Percentiles rank a stretch among this genome's conserved stretches.
These are phyloP conservation scores for Lottia scabra DNA, from an alignment of 2,888 invertebrate species.

Conservation along the genomic window DNA sequence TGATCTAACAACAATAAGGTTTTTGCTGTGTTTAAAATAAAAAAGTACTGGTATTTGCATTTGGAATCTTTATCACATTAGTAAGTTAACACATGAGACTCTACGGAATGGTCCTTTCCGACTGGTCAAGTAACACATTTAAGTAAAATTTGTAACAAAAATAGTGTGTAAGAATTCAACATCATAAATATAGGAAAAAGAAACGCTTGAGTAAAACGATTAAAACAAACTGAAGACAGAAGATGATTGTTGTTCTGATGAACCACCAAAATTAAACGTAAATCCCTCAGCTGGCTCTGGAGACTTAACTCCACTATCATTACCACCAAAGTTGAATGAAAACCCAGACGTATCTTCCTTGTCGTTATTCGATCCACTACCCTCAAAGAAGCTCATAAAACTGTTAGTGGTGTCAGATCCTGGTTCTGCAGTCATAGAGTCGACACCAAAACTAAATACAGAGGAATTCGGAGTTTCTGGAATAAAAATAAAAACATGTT, in stretches of 20 bases:
- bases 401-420: conserved; percentile 2
- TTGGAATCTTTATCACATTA: too few relatives aligned
- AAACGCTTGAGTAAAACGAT: background rate
- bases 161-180: too few relatives aligned
- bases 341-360: conserved; percentile 26
- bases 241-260: conserved; percentile 6
- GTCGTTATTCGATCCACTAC: conserved; percentile 8
- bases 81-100: too few relatives aligned
- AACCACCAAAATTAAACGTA: conserved; percentile 17
- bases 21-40: too few relatives aligned
- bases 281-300: conserved; percentile 14
- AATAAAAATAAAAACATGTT: too few relatives aligned
- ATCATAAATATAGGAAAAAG: too few relatives aligned
- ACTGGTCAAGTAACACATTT: too few relatives aligned
- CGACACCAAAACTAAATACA: conserved; percentile 18
- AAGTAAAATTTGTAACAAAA: too few relatives aligned
- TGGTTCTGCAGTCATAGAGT: conserved; percentile 16
- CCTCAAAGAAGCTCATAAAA: conserved; percentile 10
- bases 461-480: conserved; percentile 2
- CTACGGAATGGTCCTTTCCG: too few relatives aligned
- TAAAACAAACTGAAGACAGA: conserved; percentile 27
- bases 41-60: too few relatives aligned
- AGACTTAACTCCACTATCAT: background rate
- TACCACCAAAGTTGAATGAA: conserved; percentile 30
- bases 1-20: too few relatives aligned